Base-by-base conservation (phyloP, 2,888 invertebrate species). In the Tetranychus truncatus region DNA sequence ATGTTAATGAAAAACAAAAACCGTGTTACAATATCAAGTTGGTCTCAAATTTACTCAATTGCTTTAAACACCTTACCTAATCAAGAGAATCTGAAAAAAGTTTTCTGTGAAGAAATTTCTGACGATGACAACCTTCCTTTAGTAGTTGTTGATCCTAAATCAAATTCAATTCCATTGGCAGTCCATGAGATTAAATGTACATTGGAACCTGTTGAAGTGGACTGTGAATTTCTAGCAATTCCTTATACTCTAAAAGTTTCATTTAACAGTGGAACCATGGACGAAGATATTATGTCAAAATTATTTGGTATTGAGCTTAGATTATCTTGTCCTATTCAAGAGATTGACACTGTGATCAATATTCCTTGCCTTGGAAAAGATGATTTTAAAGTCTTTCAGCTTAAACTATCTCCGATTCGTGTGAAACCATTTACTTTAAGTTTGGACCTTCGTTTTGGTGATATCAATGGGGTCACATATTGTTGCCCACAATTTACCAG, bases 21-120 rank as follows among this genome's bases (percentile, higher is more conserved):
- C n/a, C 73, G 76, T 55, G 9, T 77, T 21, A 72, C 74, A 21
- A 72, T 76, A 20, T 74, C 74, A n/a, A 76, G 76, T 75, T 74
- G 77, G 66, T 74, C 77, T 1, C 77, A 77, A 69, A 77, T 77
- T 45, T 77, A 77, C 72, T 72, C 74, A 11, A 69, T 77, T n/a
- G 77, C 77, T 21, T 71, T 77, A 45, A 71, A 76, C 66, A 77
- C 77, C 7, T 74, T 77, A n/a, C 65, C 73, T 15, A 75, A 74
- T 24, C 74, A 74, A 66, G n/a, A 65, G 8, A 65, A 74, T 34
- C 72, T 77, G n/a, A 74, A 72, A 20, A 71, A 72, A 65, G 76
- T 77, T 9, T 77, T 77, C 55, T 55, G 55, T 55, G 55, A 55
- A 55, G 55, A 55, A 24, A 74, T 71, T 66, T 72, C 71, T n/a